These are phyloP conservation scores for Pangasius krempfi DNA, from an alignment of 2,797 vertebrate species.

Conservation along the genomic window DNA sequence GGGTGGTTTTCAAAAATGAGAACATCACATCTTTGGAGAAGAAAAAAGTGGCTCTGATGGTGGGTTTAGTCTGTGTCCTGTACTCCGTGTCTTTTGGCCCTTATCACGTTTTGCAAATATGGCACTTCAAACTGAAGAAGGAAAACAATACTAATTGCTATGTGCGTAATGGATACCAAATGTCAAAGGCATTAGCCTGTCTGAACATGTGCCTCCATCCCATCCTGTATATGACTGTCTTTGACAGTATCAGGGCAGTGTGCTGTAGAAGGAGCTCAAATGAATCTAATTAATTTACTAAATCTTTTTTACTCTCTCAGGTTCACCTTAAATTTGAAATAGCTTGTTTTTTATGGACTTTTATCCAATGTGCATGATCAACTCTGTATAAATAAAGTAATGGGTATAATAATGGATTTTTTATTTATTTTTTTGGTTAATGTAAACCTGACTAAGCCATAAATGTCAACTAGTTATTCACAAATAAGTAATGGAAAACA, in stretches of 20 bases:
- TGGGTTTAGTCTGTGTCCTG: slow-evolving; percentile 69
- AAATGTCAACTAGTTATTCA: neutral
- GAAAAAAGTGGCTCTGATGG: slow-evolving; percentile 72
- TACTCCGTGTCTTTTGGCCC: slow-evolving; percentile 83
- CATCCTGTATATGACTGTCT: slow-evolving; percentile 79
- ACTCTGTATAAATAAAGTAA: neutral
- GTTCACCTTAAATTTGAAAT: neutral
- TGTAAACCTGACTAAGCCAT: neutral
- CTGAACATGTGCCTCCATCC: slow-evolving; percentile 87
- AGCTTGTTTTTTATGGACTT: neutral
- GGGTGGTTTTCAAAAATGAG: slow-evolving; percentile 70
- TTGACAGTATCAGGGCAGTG: slow-evolving; percentile 71
- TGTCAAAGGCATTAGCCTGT: slow-evolving; percentile 74
- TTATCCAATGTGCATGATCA: neutral
- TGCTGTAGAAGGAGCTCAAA: slow-evolving; percentile 68
- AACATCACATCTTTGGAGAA: slow-evolving; percentile 72
- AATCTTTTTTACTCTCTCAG: neutral
- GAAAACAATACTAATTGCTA: fast-evolving
- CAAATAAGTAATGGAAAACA: neutral
- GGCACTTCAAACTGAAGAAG: slow-evolving; percentile 57
- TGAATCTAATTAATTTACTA: slow-evolving; percentile 8
- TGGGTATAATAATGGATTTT: neutral
- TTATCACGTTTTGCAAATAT: slow-evolving; percentile 72
- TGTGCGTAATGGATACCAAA: slow-evolving; percentile 69
- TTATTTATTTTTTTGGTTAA: neutral